Evolutionary conservation across 2,888 invertebrate species (phyloP).

Genomic region (Ectemnius lituratus): DNA sequence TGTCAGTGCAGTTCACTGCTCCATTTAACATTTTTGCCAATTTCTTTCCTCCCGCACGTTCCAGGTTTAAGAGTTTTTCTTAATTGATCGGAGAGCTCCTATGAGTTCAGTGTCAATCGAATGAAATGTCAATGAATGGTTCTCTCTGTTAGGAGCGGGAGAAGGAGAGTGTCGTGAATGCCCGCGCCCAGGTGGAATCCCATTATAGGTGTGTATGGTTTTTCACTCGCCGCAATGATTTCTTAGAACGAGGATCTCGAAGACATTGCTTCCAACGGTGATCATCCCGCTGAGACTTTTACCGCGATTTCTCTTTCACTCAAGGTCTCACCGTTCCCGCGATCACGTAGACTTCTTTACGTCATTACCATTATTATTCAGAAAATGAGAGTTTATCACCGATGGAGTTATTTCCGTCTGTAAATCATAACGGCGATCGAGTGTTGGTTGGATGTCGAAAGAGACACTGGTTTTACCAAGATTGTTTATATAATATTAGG

Average conservation of each 20-base stretch:
- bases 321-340: conserved; percentile 14
- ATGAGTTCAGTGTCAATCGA: conserved; percentile 10
- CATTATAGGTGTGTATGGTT: conserved; percentile 73
- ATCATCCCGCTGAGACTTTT: conserved; percentile 22
- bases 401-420: not conserved
- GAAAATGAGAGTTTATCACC: not conserved
- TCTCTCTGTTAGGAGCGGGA: conserved; percentile 70
- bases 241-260: conserved; percentile 9
- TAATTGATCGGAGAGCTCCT: too few relatives aligned
- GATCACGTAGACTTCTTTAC: not conserved
- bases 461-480: too few relatives aligned
- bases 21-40: too few relatives aligned
- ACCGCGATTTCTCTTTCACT: conserved; percentile 53
- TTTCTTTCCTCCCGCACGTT: too few relatives aligned
- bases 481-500: conserved; percentile 28
- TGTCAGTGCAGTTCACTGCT: not conserved
- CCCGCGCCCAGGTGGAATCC: conserved; percentile 78
- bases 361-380: not conserved
- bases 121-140: conserved; percentile 3
- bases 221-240: too few relatives aligned
- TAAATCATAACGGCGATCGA: too few relatives aligned
- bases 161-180: conserved; percentile 74
- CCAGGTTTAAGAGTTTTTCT: too few relatives aligned
- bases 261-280: not conserved
- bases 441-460: too few relatives aligned